These are phyloP conservation scores for Sycobia sp. DNA, from an alignment of 1,140 invertebrate genomes.

Conservation along the genomic window DNA sequence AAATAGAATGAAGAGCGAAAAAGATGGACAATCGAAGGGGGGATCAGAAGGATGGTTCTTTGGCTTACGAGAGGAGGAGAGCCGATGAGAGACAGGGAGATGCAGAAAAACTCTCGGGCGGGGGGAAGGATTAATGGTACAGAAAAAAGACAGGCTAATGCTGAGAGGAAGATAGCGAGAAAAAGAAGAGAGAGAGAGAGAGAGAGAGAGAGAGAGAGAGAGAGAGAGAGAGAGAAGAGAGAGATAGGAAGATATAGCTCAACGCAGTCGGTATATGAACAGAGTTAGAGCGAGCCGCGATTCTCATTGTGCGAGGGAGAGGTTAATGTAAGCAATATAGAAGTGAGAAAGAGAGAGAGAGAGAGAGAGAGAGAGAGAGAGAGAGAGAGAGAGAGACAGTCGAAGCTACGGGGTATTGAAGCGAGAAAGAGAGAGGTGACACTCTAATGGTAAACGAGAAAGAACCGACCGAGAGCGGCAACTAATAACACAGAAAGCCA, in stretches of 20 bases:
- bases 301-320: too few species aligned
- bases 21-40: too few species aligned
- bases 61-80: too few species aligned
- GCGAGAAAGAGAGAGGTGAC: not conserved
- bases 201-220: slow-evolving; percentile 15
- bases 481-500: not conserved
- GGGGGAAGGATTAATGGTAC: not conserved
- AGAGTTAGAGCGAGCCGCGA: not conserved
- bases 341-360: slow-evolving; percentile 27
- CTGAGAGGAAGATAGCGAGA: not conserved
- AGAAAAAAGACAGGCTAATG: too few species aligned
- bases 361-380: slow-evolving; percentile 13
- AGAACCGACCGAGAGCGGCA: not conserved
- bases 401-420: not conserved
- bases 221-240: slow-evolving; percentile 25
- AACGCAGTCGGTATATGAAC: not conserved
- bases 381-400: slow-evolving; percentile 5
- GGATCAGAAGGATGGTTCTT: too few species aligned
- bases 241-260: slow-evolving; percentile 23
- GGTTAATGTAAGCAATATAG: too few species aligned
- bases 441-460: not conserved
- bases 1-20: too few species aligned
- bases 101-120: not conserved
- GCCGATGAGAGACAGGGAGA: not conserved
- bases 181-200: not conserved